Evolutionary conservation across 2,888 invertebrate genomes (phyloP), one percentile per base, ranked within the genome.

Genomic region (Melolontha melolontha): DNA sequence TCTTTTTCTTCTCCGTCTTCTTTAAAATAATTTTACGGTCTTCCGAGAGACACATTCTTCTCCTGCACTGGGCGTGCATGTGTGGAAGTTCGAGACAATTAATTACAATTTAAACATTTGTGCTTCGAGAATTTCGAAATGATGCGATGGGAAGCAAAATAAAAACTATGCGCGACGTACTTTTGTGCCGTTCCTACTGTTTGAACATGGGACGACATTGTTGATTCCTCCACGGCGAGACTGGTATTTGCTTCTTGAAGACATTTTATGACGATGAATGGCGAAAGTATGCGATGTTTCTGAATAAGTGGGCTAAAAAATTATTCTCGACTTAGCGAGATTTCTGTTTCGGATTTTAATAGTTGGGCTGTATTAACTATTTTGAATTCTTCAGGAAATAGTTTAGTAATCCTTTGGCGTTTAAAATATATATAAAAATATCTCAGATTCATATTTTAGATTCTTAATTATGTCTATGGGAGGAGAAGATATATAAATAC

Each of bases 31-130:
- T 34, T 34, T 34, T 34, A 34, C 34, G 7, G 34, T 34, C 34
- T 34, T 34, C 7, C 34, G 34, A 34, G 34, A 34, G 34, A 34
- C 34, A 34, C 34, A 34, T 34, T 34, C 34, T 10, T 34, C 8
- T 34, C 4, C 34, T 34, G 34, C 2, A 34, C 7, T 34, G 34
- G 34, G 34, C 34, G 34, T 34, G 34, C 34, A 34, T 34, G 34
- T 34, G 34, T 34, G 34, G 34, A 34, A 34, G 34, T 54, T 40
- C 17, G 44, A 44, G 41, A 40, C 59, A 44, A 59, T 59, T 59
- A 59, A 59, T 59, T 59, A 59, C 59, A 44, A 59, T 59, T 59
- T 59, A 59, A 59, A 47, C 59, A 44, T 59, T 44, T 29, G 59
- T 17, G 59, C 59, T 57, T 44, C 44, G 59, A 29, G 44, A 59